A percentile compares a stretch with the other conserved stretches of the same genome.
phyloP scores from a whole-genome alignment of 2,113 vertebrate species.

The Isichthys henryi region DNA sequence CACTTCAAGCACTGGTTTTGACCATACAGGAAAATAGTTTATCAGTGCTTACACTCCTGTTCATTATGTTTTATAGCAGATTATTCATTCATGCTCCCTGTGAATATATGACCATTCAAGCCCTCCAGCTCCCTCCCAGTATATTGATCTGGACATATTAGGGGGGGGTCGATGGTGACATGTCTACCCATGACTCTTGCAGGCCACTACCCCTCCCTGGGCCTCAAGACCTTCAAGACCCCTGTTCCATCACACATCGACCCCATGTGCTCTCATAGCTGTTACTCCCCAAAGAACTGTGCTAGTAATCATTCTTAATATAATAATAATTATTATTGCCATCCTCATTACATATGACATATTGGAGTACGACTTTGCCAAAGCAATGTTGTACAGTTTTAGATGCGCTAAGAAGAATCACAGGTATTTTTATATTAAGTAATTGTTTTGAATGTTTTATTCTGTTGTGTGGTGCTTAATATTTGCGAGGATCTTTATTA shows the following conservation, averaged over 20 bases:
- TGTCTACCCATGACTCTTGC: conserved; percentile 19
- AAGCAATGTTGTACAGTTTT: conserved; percentile 63
- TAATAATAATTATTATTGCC: conserved; percentile 53
- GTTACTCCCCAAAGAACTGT: conserved; percentile 53
- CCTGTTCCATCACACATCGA: conserved; percentile 67
- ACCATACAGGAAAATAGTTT: background rate
- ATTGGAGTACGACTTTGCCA: conserved; percentile 60
- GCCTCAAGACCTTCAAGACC: conserved; percentile 59
- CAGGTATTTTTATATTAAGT: conserved; percentile 69
- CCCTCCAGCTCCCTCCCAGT: background rate
- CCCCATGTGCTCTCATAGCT: conserved; percentile 45
- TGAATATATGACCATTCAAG: background rate
- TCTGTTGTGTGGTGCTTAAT: conserved; percentile 40
- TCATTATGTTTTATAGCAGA: background rate
- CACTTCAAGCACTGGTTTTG: background rate
- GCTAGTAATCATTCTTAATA: conserved; percentile 55
- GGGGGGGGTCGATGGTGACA: conserved; percentile 38
- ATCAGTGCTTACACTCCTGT: background rate
- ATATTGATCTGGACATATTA: background rate
- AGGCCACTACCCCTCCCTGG: conserved; percentile 56
- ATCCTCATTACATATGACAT: conserved; percentile 34
- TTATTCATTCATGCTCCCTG: conserved; percentile 13
- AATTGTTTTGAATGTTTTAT: conserved; percentile 50
- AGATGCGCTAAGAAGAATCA: conserved; percentile 65
- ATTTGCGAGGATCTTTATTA: conserved; percentile 32